Evolutionary conservation across 2,797 vertebrate species (phyloP), one percentile per base, ranked within the genome.

Genomic region (Apogon hyalosoma): DNA sequence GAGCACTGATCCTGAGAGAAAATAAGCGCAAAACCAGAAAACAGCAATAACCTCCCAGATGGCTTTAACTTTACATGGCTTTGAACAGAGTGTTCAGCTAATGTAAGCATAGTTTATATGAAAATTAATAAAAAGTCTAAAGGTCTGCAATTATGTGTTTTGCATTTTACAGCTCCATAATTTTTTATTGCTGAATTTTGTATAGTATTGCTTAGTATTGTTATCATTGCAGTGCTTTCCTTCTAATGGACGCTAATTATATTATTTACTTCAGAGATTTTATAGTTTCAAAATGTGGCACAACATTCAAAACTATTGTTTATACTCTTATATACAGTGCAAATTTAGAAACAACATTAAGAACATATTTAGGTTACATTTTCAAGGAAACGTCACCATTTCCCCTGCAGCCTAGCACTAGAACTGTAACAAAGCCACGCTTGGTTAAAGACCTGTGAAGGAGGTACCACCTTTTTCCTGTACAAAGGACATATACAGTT

Each of bases 391-490:
- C 16, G 31, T 57, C 7, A 40, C 5, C 3, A 62, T 51, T 51
- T 42, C n/a, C 1, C 41, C 7, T 49, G 6, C 33, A 6, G 51
- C 42, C 58, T 54, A 36, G 4, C 24, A 16, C 48, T 55, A 36
- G 3, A 18, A n/a, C 48, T 73, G 52, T 77, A 72, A 7, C 71
- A 92, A 91, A 90, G 88, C 83, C 91, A 88, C 41, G 75, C 71
- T 77, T 67, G 40, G 82, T 93, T 94, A 93, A 94, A 94, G 91
- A 84, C 93, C 92, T 95, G 68, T 94, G 73, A 90, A 89, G 91
- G 88, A 92, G 91, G 86, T 91, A 92, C 75, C 80, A 83, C 88
- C 80, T 83, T 91, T 92, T 94, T 92, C 89, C 86, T 90, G 80
- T 77, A 73, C 9, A 79, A 67, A 90, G 66, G 77, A 88, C 83